Base-by-base conservation (phyloP, 2,113 vertebrate genomes). In the Tympanuchus pallidicinctus region DNA sequence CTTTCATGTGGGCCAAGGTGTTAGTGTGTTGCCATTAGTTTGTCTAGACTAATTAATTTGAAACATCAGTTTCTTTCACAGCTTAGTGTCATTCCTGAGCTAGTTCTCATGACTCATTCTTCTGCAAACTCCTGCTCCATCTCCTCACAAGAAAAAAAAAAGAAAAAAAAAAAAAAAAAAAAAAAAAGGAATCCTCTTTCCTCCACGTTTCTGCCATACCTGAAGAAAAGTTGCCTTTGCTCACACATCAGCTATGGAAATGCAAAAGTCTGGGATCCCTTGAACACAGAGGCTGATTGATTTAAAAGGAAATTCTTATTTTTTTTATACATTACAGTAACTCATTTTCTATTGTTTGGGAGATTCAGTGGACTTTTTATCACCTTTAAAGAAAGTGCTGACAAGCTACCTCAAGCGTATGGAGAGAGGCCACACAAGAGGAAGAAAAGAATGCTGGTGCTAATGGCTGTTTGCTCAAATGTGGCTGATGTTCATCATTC, bases 331-430 rank as follows among this genome's bases (percentile, higher is more conserved):
- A 56, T 92, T 86, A 93, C 81, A 71, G 89, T 90, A 85, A 94
- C 94, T 86, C 81, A 86, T 95, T 96, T 97, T 95, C 94, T 82
- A 89, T 95, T 95, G 85, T 90, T 89, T 90, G 83, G 83, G 83
- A 94, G 67, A 91, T 96, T 92, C 87, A 80, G 54, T 28, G 54
- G 45, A 72, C 82, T 86, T 95, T 93, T 71, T 79, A 65, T 95
- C 95, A 92, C 94, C 88, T 94, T 94, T 94, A 85, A 88, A 69
- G 86, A 91, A 95, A 88, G 91, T 95, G 96, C 80, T 96, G 96
- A 96, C 93, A 96, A 91, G 89, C 61, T 92, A 89, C 80, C 77
- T 74, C 84, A 25, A 90, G 73, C 78, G 86, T 94, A 95, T 93
- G 57, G 65, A 88, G 82, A 95, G 88, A 90, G 88, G 85, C 92